Conservation (phyloP, 1,140 invertebrate genomes). For the Drosophila ananassae region DNA sequence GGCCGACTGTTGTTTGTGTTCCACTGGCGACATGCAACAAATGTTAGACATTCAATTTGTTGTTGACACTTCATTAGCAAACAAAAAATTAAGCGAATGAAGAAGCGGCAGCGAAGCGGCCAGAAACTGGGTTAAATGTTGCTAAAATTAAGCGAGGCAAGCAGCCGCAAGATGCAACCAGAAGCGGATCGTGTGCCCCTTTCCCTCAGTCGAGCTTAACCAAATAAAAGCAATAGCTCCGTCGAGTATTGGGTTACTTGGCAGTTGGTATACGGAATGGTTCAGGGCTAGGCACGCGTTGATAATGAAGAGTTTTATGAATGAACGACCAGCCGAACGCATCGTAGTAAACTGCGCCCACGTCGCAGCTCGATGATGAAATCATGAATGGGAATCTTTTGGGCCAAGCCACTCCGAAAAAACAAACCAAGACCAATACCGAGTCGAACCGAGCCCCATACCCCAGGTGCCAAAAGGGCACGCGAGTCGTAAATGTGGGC, state of each 20-base stretch:
- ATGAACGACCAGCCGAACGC: slow-evolving; percentile 55
- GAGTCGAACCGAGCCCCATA: slow-evolving; percentile 3
- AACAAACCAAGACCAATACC: slow-evolving; percentile 1
- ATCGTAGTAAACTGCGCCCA: slow-evolving; percentile 61
- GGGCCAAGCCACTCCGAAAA: slow-evolving; percentile 4
- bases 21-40: slow-evolving; percentile 77
- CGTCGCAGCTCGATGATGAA: slow-evolving; percentile 60
- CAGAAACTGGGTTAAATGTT: slow-evolving; percentile 75
- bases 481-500: slow-evolving; percentile 56
- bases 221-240: slow-evolving; percentile 69
- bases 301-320: slow-evolving; percentile 56
- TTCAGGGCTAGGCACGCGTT: slow-evolving; percentile 46
- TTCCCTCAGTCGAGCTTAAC: slow-evolving; percentile 45
- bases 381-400: slow-evolving; percentile 62
- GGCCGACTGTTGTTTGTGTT: slow-evolving; percentile 34
- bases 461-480: slow-evolving; percentile 78
- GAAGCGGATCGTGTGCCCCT: slow-evolving; percentile 1
- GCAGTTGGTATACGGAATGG: slow-evolving; percentile 14
- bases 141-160: slow-evolving; percentile 75
- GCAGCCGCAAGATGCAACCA: slow-evolving; percentile 47
- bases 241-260: slow-evolving; percentile 56
- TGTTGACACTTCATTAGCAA: slow-evolving; percentile 82
- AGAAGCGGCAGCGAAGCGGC: slow-evolving; percentile 36
- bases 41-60: slow-evolving; percentile 82
- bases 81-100: slow-evolving; percentile 67